Evolutionary conservation across 2,888 invertebrate species (phyloP).

Genomic region (Tenthredo amoena): DNA sequence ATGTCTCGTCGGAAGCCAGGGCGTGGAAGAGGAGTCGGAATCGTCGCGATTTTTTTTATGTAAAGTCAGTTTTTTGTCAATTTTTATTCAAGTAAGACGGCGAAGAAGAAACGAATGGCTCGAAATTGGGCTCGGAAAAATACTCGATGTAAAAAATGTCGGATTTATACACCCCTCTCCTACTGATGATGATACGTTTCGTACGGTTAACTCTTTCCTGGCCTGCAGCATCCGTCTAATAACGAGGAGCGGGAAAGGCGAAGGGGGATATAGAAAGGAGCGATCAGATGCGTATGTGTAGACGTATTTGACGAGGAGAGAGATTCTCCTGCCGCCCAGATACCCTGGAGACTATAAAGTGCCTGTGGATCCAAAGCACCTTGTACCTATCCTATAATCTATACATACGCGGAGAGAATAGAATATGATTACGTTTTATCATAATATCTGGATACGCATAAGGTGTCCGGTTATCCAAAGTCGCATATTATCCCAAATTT

Average conservation of each 20-base stretch:
- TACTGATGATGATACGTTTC: slow-evolving; percentile 37
- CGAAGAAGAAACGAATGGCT: neutral
- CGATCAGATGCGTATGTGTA: slow-evolving; percentile 3
- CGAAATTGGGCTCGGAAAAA: neutral
- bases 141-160: neutral
- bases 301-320: slow-evolving; percentile 13
- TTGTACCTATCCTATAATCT: neutral
- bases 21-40: neutral
- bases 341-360: slow-evolving; percentile 24
- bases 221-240: slow-evolving; percentile 41
- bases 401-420: neutral
- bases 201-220: slow-evolving; percentile 27
- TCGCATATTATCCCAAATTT: neutral
- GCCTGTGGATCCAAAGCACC: slow-evolving; percentile 2
- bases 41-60: neutral
- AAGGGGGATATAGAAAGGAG: slow-evolving; percentile 22
- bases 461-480: neutral
- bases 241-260: slow-evolving; percentile 7
- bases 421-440: slow-evolving; percentile 14
- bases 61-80: neutral
- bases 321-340: slow-evolving; percentile 26
- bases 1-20: neutral
- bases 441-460: neutral
- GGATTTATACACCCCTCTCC: neutral
- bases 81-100: neutral